These are phyloP conservation scores for Elachura formosa DNA, from an alignment of 2,113 vertebrate species.

Conservation along the genomic window DNA sequence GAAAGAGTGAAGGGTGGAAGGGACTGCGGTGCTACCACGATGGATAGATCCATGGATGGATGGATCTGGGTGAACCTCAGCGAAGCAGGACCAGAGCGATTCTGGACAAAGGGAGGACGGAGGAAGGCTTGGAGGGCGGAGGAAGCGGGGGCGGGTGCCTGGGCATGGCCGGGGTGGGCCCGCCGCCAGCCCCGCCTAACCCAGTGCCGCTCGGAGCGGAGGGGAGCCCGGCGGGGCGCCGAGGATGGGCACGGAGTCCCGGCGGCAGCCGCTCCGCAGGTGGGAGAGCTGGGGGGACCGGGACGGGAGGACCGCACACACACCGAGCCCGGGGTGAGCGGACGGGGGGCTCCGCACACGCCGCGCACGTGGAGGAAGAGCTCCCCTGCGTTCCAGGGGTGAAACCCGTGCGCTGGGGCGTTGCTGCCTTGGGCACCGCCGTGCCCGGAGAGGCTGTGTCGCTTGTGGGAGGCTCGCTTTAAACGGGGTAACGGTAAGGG, in stretches of 20 bases:
- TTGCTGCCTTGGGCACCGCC: neutral
- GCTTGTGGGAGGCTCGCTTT: neutral
- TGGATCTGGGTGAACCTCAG: neutral
- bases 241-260: neutral
- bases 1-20: neutral
- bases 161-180: neutral
- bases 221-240: neutral
- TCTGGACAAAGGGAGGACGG: too few species aligned
- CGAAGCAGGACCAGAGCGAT: rapidly evolving
- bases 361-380: neutral
- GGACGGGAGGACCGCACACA: rapidly evolving
- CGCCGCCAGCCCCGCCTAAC: neutral
- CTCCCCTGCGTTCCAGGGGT: neutral
- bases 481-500: too few species aligned
- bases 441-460: neutral
- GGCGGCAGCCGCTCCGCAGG: neutral
- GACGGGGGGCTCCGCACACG: neutral
- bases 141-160: neutral
- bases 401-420: neutral
- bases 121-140: neutral
- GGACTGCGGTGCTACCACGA: neutral
- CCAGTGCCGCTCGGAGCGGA: neutral
- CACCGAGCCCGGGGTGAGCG: neutral
- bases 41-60: too few species aligned
- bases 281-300: neutral